A percentile compares a stretch with the other conserved stretches of the same genome.
These are phyloP conservation scores for Trichonephila inaurata DNA, from an alignment of 1,140 invertebrate genomes.

Conservation along the genomic window DNA sequence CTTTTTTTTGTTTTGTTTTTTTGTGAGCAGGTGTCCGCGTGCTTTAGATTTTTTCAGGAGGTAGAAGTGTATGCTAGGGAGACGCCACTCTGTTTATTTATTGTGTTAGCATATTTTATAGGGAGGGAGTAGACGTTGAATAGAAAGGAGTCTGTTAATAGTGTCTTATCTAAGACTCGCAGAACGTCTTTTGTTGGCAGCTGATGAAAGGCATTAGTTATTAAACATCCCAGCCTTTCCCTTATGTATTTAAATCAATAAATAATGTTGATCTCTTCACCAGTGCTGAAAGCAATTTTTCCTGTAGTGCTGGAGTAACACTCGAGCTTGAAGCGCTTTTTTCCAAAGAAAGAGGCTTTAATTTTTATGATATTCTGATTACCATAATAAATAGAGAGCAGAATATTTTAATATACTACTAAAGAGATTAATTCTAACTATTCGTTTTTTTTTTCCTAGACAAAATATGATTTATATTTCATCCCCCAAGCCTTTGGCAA, in stretches of 20 bases:
- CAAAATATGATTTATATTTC: too few relatives aligned
- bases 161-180: slow-evolving; percentile 17
- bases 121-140: not conserved
- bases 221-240: not conserved
- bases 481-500: too few relatives aligned
- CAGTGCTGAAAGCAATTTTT: not conserved
- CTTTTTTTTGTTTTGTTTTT: slow-evolving; percentile 23
- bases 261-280: not conserved
- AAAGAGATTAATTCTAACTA: too few relatives aligned
- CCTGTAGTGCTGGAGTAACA: too few relatives aligned
- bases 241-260: not conserved
- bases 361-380: too few relatives aligned
- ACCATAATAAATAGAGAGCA: too few relatives aligned
- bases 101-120: slow-evolving; percentile 42
- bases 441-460: too few relatives aligned
- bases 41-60: not conserved
- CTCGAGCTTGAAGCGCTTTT: too few relatives aligned
- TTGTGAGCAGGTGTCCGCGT: not conserved
- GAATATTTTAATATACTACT: too few relatives aligned
- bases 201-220: slow-evolving; percentile 13
- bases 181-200: slow-evolving; percentile 42
- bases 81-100: slow-evolving; percentile 35
- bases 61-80: not conserved
- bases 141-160: not conserved
- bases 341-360: too few relatives aligned